Evolutionary conservation across 2,888 invertebrate genomes (phyloP).

Genomic region (Acheta domesticus): DNA sequence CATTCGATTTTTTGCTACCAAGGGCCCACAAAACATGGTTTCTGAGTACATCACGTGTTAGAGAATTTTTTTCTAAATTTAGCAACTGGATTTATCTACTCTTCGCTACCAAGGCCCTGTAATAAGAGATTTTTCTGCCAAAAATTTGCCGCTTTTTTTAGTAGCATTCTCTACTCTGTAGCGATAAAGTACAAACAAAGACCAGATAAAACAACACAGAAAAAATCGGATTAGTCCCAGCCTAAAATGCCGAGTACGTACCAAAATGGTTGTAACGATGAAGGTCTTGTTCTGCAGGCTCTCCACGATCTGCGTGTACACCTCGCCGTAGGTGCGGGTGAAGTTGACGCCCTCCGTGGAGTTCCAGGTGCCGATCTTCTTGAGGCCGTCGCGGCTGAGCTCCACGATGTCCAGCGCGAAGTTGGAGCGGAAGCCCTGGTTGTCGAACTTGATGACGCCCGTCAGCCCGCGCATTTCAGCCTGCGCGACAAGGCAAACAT

Average conservation of each 20-base stretch:
- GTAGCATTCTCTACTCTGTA: too few species aligned
- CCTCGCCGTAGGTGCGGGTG: conserved; percentile 79
- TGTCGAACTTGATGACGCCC: conserved; percentile 89
- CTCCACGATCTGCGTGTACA: conserved; percentile 82
- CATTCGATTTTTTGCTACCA: too few species aligned
- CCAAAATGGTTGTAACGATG: conserved; percentile 86
- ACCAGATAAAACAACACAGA: too few species aligned
- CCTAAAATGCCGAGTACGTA: conserved; percentile 50
- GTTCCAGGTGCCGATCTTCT: conserved; percentile 85
- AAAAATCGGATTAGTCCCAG: too few species aligned
- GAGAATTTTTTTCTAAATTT: too few species aligned
- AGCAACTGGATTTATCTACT: too few species aligned
- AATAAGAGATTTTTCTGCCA: too few species aligned
- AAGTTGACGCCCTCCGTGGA: conserved; percentile 84
- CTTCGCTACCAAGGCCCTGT: too few species aligned
- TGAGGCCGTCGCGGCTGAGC: conserved; percentile 75
- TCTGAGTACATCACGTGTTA: too few species aligned
- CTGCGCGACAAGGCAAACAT: conserved; percentile 49
- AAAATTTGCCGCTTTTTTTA: too few species aligned
- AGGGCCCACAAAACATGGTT: too few species aligned
- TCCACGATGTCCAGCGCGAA: conserved; percentile 91
- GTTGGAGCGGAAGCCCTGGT: conserved; percentile 87
- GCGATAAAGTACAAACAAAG: too few species aligned
- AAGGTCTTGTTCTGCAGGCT: conserved; percentile 89
- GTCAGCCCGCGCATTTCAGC: conserved; percentile 91